Conservation (phyloP, 2,113 vertebrate species). For the Plecotus auritus region DNA sequence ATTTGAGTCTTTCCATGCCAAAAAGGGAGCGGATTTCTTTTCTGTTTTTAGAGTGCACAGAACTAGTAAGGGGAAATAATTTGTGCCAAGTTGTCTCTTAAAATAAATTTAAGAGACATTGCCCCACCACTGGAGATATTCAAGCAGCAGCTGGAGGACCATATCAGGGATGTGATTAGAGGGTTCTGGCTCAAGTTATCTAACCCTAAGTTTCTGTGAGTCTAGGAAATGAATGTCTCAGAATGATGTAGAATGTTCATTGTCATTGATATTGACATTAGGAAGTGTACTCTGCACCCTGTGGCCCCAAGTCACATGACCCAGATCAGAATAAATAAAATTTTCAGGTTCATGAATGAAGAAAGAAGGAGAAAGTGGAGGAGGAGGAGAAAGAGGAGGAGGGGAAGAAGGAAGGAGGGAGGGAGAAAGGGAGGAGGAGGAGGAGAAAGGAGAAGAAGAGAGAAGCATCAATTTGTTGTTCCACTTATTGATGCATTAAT, state of each 20-base stretch:
- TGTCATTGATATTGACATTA: not conserved
- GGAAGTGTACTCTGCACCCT: not conserved
- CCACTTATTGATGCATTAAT: no score
- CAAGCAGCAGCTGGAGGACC: not conserved
- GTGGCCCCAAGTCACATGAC: not conserved
- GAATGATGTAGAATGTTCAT: not conserved
- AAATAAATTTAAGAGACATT: not conserved
- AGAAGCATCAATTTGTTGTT: no score
- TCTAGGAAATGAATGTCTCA: not conserved
- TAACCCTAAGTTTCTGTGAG: not conserved
- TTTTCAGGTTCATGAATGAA: not conserved
- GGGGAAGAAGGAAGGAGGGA: no score
- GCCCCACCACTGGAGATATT: not conserved
- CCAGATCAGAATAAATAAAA: not conserved
- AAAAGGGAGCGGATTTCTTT: not conserved
- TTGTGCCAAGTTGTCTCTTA: not conserved
- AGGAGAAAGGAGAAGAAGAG: no score
- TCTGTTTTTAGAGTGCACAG: not conserved
- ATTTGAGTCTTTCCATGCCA: not conserved
- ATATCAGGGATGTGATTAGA: not conserved
- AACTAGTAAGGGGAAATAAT: not conserved
- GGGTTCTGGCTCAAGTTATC: not conserved
- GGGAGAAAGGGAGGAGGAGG: no score
- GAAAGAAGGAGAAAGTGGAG: not conserved
- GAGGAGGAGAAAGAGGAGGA: no score